Evolutionary conservation across 2,888 invertebrate genomes (phyloP).

Genomic region (Steromphala cineraria): DNA sequence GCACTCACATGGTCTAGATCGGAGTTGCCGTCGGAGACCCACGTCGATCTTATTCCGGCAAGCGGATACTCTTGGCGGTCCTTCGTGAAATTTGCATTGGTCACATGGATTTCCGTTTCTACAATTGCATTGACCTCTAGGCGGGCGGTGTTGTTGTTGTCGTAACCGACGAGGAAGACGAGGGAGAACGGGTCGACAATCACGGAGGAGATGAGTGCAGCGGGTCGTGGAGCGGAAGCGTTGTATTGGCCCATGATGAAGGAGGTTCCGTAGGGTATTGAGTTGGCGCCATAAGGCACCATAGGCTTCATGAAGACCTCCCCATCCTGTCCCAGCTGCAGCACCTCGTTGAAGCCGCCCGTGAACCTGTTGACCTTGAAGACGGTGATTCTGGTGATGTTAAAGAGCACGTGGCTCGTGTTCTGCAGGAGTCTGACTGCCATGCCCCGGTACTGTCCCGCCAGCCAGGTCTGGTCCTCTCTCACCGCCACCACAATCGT

Average conservation of each 20-base stretch:
- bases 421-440: constrained; percentile 28
- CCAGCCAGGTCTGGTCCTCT: constrained; percentile 41
- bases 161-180: constrained; percentile 33
- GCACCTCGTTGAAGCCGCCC: constrained; percentile 45
- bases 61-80: constrained; percentile 39
- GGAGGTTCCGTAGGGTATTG: constrained; percentile 53
- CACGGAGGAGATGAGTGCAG: constrained; percentile 37
- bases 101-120: constrained; percentile 32
- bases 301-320: constrained; percentile 41
- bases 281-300: constrained; percentile 47
- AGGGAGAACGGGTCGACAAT: constrained; percentile 36
- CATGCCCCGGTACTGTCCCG: constrained; percentile 39
- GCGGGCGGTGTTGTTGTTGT: constrained; percentile 36
- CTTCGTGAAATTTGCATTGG: constrained; percentile 30
- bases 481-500: constrained; percentile 32
- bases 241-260: constrained; percentile 46
- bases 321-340: constrained; percentile 53
- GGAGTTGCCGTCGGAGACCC: constrained; percentile 52
- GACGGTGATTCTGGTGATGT: constrained; percentile 34
- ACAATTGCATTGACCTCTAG: constrained; percentile 31
- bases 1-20: constrained; percentile 52
- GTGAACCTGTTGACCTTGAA: constrained; percentile 46
- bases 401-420: constrained; percentile 32
- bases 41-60: constrained; percentile 51
- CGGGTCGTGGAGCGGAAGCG: constrained; percentile 31